These are phyloP conservation scores for Ptychobarbus kaznakovi DNA, from an alignment of 2,797 vertebrate species.

Conservation along the genomic window DNA sequence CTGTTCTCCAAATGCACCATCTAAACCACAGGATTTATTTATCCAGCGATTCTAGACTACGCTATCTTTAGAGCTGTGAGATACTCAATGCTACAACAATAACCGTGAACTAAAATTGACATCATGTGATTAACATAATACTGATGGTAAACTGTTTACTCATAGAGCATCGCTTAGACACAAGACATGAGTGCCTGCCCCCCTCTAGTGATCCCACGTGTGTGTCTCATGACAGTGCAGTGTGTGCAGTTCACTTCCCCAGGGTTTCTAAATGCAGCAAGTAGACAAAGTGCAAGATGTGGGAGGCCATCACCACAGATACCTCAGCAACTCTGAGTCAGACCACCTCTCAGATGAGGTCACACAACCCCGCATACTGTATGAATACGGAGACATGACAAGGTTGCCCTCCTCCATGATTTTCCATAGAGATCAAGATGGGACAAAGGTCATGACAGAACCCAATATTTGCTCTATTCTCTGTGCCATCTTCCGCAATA, in stretches of 20 bases:
- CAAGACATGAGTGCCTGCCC: conserved; percentile 37
- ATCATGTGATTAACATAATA: conserved; percentile 15
- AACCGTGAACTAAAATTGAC: not conserved
- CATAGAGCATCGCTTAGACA: conserved; percentile 17
- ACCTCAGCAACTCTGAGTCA: conserved; percentile 65
- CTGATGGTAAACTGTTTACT: conserved; percentile 9
- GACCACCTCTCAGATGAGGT: conserved; percentile 46
- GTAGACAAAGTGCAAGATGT: conserved; percentile 60
- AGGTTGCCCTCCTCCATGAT: conserved; percentile 60
- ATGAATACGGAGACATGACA: conserved; percentile 56
- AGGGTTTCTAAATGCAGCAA: conserved; percentile 57
- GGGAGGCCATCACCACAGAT: conserved; percentile 60
- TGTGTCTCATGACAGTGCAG: conserved; percentile 72
- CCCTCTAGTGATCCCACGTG: conserved; percentile 69
- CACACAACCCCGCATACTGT: conserved; percentile 55
- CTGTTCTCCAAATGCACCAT: conserved; percentile 34
- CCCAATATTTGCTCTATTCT: conserved; percentile 1
- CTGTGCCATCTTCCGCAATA: not conserved
- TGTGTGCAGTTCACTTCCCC: conserved; percentile 56
- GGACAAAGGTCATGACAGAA: conserved; percentile 48
- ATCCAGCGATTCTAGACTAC: not conserved
- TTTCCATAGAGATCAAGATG: conserved; percentile 62
- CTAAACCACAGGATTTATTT: conserved; percentile 55
- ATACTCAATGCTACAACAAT: conserved; percentile 30
- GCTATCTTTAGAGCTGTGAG: conserved; percentile 25